phyloP scores from a whole-genome alignment of 2,888 invertebrate species.

The Junonia oenone region DNA sequence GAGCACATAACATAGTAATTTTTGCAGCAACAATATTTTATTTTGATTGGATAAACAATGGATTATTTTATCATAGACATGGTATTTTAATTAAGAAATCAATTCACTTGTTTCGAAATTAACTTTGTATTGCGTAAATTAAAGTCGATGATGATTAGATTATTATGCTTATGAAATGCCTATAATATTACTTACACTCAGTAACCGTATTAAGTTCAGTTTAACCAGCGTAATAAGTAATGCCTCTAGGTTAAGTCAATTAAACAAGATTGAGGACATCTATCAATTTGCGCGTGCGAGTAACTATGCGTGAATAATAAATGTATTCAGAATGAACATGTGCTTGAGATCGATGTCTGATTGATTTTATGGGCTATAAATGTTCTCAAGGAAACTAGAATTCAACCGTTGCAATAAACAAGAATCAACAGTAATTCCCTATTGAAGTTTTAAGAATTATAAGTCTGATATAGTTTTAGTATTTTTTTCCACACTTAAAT shows the following conservation, averaged over 20 bases:
- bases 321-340: background rate
- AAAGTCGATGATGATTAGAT: no score
- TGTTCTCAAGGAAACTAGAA: background rate
- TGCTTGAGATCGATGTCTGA: background rate
- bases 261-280: conserved; percentile 2
- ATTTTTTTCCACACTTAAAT: no score
- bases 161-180: no score
- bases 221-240: background rate
- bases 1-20: no score
- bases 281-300: background rate
- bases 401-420: background rate
- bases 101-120: no score
- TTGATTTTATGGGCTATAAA: conserved; percentile 3
- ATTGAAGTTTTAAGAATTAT: background rate
- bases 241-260: background rate
- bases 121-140: no score
- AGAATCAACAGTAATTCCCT: background rate
- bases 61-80: no score
- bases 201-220: background rate
- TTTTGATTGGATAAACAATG: no score
- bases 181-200: no score
- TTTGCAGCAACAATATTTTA: no score
- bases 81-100: no score
- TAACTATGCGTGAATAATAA: background rate
- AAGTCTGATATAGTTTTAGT: background rate